These are phyloP conservation scores for Paramormyrops hopkinsi DNA, from an alignment of 2,797 vertebrate species.

Conservation along the genomic window DNA sequence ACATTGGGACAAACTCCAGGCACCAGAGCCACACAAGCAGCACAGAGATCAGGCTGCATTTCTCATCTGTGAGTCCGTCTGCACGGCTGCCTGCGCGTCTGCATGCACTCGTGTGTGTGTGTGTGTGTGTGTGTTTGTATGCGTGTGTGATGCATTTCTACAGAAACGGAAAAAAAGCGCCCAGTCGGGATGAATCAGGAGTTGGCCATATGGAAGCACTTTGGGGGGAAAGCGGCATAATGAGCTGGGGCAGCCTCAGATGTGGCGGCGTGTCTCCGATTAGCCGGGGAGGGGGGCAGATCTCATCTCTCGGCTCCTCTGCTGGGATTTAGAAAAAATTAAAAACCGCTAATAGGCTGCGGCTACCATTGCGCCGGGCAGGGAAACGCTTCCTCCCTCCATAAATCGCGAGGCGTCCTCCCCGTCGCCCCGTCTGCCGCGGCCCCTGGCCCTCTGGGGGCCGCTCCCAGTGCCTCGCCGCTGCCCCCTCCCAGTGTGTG, in stretches of 20 bases:
- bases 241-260: conserved; percentile 70
- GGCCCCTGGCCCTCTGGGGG: conserved; percentile 14
- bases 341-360: conserved; percentile 60
- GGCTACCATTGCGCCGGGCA: conserved; percentile 55
- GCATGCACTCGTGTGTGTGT: not conserved
- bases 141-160: conserved; percentile 49
- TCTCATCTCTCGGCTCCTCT: conserved; percentile 60
- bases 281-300: conserved; percentile 37
- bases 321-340: conserved; percentile 58
- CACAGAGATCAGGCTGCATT: not conserved
- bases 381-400: conserved; percentile 28
- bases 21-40: conserved; percentile 17
- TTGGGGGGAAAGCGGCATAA: conserved; percentile 75
- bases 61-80: not conserved
- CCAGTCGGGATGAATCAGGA: conserved; percentile 70
- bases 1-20: conserved; percentile 14
- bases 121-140: conserved; percentile 42
- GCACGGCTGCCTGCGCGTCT: not conserved
- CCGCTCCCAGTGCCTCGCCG: conserved; percentile 29
- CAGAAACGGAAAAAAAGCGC: conserved; percentile 37
- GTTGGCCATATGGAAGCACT: conserved; percentile 83
- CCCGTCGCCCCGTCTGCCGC: conserved; percentile 38
- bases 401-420: conserved; percentile 41
- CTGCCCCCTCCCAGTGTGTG: conserved; percentile 46
- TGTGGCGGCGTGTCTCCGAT: conserved; percentile 64